Conservation (phyloP, 2,888 invertebrate species). For the Pollenia amentaria region DNA sequence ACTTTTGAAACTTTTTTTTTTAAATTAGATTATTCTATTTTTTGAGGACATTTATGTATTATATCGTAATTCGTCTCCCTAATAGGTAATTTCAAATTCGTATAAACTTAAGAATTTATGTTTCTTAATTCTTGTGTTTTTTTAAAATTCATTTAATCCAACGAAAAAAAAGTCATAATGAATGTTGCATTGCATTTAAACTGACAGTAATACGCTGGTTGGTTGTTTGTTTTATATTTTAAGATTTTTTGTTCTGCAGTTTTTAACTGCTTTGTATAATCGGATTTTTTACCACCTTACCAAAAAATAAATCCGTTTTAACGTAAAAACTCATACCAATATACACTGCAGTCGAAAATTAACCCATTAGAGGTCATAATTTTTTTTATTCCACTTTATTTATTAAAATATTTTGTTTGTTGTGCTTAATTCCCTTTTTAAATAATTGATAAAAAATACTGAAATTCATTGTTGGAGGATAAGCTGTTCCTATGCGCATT, state of each 20-base stretch:
- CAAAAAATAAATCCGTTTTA: conserved; percentile 60
- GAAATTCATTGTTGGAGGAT: too few species aligned
- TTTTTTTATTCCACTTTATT: too few species aligned
- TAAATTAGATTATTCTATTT: too few species aligned
- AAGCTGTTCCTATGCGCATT: too few species aligned
- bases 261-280: conserved; percentile 64
- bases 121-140: not conserved
- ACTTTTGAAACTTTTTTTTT: too few species aligned
- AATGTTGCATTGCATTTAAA: conserved; percentile 60
- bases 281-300: conserved; percentile 69
- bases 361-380: too few species aligned
- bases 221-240: conserved; percentile 13
- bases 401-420: too few species aligned
- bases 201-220: conserved; percentile 60
- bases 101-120: not conserved
- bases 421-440: too few species aligned
- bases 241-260: conserved; percentile 1
- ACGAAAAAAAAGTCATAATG: conserved; percentile 39
- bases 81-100: conserved; percentile 2
- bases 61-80: not conserved
- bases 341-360: too few species aligned
- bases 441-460: too few species aligned
- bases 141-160: conserved; percentile 5
- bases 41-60: too few species aligned
- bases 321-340: conserved; percentile 15